Evolutionary conservation across 2,113 vertebrate species (phyloP).

Genomic region (Pygoscelis antarcticus): DNA sequence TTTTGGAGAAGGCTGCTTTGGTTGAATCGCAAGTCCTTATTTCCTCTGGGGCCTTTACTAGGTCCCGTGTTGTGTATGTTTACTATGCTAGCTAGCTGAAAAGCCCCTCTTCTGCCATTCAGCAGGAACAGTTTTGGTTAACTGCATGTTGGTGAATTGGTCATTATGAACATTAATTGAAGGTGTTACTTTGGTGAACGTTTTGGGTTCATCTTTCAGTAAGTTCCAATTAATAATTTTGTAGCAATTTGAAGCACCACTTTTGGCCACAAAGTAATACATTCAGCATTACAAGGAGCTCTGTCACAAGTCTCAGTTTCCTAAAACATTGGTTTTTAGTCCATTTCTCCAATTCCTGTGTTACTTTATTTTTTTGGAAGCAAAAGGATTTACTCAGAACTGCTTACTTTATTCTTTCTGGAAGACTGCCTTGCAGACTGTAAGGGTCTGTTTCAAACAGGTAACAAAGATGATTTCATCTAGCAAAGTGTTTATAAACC

Average conservation of each 20-base stretch:
- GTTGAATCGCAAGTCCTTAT: background rate
- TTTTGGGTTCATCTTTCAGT: background rate
- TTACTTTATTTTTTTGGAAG: background rate
- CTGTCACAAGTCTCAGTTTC: background rate
- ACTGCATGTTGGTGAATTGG: background rate
- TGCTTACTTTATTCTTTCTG: background rate
- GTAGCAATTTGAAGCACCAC: background rate
- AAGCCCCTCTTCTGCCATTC: background rate
- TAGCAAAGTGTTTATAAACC: background rate
- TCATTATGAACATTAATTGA: background rate
- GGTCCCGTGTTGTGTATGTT: background rate
- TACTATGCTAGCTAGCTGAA: background rate
- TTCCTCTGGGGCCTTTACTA: background rate
- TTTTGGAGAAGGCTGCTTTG: background rate
- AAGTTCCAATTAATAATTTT: background rate
- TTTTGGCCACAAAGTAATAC: background rate
- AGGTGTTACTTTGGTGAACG: background rate
- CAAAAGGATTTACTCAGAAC: background rate
- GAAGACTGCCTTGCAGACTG: background rate
- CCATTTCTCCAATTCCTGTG: background rate
- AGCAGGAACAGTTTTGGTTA: background rate
- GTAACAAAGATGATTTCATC: conserved; percentile 10
- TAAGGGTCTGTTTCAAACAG: background rate
- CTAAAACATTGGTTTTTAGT: background rate
- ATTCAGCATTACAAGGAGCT: background rate